Evolutionary conservation across 2,797 vertebrate genomes (phyloP).

Genomic region (Melanotaenia nigrans): DNA sequence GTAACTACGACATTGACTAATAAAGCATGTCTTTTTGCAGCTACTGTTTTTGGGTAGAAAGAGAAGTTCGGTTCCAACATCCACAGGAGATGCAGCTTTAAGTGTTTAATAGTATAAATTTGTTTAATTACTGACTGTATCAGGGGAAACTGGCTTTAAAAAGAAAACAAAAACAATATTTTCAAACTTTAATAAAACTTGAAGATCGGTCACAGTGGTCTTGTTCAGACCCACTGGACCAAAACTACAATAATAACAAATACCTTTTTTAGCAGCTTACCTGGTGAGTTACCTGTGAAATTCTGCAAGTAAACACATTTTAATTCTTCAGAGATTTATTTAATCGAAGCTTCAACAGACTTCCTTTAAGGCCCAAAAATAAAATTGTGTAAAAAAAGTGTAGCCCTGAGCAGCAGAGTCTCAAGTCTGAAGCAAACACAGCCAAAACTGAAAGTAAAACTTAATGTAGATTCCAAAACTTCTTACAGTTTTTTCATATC

Average conservation of each 20-base stretch:
- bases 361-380: not conserved
- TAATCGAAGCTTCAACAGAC: conserved; percentile 1
- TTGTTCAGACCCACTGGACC: not conserved
- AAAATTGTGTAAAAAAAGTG: not conserved
- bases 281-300: not conserved
- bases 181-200: not conserved
- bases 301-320: not conserved
- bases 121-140: not conserved
- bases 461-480: not conserved
- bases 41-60: not conserved
- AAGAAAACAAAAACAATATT: not conserved
- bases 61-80: not conserved
- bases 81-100: not conserved
- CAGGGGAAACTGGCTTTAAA: not conserved
- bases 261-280: not conserved
- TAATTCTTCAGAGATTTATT: not conserved
- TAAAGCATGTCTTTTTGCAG: not conserved
- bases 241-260: not conserved
- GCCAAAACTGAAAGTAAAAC: not conserved
- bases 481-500: not conserved
- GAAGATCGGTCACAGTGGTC: not conserved
- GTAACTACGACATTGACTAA: not conserved
- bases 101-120: not conserved
- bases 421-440: not conserved
- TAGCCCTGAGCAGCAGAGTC: not conserved